A percentile compares a stretch with the other conserved stretches of the same genome.
Conservation (phyloP, 2,113 vertebrate genomes). For the Trematomus loennbergii region DNA sequence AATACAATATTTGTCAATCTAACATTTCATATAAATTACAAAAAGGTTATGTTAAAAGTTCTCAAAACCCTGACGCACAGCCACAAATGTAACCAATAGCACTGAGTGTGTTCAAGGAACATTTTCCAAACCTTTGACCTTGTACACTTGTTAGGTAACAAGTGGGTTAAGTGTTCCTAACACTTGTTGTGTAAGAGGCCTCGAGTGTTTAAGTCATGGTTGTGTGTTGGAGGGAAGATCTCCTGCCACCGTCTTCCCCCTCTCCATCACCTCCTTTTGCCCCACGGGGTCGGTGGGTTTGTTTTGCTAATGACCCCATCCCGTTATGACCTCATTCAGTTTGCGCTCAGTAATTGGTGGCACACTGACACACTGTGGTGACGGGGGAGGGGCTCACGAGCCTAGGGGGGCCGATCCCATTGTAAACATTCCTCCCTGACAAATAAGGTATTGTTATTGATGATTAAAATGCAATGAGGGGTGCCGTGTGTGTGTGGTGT, state of each 20-base stretch:
- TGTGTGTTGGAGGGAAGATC: background rate
- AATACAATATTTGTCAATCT: slow-evolving; percentile 7
- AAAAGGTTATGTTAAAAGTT: slow-evolving; percentile 31
- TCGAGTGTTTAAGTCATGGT: slow-evolving; percentile 3
- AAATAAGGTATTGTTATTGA: slow-evolving; percentile 79
- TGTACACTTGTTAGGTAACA: slow-evolving; percentile 11
- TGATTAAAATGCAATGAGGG: slow-evolving; percentile 73
- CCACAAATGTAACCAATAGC: background rate
- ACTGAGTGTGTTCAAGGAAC: background rate
- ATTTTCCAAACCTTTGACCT: slow-evolving; percentile 13
- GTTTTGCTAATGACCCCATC: slow-evolving; percentile 82
- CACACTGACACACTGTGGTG: slow-evolving; percentile 73
- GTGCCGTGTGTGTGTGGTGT: slow-evolving; percentile 20
- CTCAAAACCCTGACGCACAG: slow-evolving; percentile 8
- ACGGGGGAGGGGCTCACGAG: slow-evolving; percentile 64
- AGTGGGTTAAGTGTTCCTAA: no score
- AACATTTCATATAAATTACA: slow-evolving; percentile 8
- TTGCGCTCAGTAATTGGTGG: slow-evolving; percentile 76
- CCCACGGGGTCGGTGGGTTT: slow-evolving; percentile 70
- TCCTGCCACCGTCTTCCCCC: slow-evolving; percentile 19
- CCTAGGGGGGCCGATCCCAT: slow-evolving; percentile 42
- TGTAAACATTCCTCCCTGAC: slow-evolving; percentile 76
- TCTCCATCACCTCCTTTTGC: slow-evolving; percentile 20
- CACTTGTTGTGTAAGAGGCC: slow-evolving; percentile 23
- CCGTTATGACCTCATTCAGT: slow-evolving; percentile 80